A percentile compares a stretch with the other conserved stretches of the same genome.
phyloP scores from a whole-genome alignment of 2,113 vertebrate genomes.

The Leucoraja erinaceus region DNA sequence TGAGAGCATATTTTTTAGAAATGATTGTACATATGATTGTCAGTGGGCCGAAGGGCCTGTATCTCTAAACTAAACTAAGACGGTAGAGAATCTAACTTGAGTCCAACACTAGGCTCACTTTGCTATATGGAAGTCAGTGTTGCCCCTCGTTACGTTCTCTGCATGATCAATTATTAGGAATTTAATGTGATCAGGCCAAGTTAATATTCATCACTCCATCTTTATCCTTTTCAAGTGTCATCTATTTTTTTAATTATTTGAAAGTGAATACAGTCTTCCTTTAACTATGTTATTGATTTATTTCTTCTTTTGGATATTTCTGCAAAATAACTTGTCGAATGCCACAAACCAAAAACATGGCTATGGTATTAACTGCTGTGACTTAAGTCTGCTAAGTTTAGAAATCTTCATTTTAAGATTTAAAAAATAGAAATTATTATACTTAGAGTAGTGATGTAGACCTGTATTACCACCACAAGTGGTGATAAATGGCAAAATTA shows the following conservation, averaged over 20 bases:
- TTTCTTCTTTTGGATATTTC: not conserved
- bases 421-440: not conserved
- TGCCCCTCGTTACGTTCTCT: not conserved
- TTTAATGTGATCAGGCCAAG: not conserved
- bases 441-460: not conserved
- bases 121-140: not conserved
- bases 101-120: not conserved
- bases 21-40: not conserved
- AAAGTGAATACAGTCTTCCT: not conserved
- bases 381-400: not conserved
- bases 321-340: not conserved
- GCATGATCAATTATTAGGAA: not conserved
- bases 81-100: too few relatives aligned
- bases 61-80: not conserved
- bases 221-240: not conserved
- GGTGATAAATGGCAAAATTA: not conserved
- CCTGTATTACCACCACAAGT: too few relatives aligned
- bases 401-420: not conserved
- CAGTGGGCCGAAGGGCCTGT: too few relatives aligned
- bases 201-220: not conserved
- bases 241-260: not conserved
- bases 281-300: not conserved
- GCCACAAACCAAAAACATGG: not conserved
- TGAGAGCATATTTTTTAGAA: not conserved
- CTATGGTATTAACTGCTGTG: not conserved